Conservation (phyloP, 2,113 vertebrate species). For the Passer montanus region DNA sequence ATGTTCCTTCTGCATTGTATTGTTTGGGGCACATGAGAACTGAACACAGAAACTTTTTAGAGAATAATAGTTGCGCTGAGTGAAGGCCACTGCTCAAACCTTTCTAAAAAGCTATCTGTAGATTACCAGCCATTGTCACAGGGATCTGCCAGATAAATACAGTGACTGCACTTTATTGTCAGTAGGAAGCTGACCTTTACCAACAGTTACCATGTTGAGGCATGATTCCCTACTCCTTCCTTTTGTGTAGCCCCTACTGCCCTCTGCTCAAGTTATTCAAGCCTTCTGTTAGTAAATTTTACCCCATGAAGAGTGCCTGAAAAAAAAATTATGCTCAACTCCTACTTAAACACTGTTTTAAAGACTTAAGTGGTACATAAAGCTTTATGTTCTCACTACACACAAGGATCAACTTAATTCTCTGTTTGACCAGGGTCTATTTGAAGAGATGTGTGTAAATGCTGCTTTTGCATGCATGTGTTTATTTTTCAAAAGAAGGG, state of each 20-base stretch:
- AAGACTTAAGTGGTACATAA: conserved; percentile 20
- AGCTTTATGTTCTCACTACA: conserved; percentile 9
- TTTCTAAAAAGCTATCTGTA: conserved; percentile 35
- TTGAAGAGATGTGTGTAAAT: not conserved
- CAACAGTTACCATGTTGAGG: conserved; percentile 40
- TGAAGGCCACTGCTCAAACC: not conserved
- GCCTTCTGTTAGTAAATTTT: conserved; percentile 54
- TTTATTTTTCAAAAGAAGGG: not conserved
- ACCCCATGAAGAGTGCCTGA: conserved; percentile 31
- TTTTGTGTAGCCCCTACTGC: conserved; percentile 45
- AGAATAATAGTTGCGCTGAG: not conserved
- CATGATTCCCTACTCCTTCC: conserved; percentile 43
- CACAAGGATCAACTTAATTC: not conserved
- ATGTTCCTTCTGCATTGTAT: not conserved
- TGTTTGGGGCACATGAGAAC: not conserved
- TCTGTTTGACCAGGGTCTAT: not conserved
- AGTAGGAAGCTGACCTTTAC: conserved; percentile 55
- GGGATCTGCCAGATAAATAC: conserved; percentile 73
- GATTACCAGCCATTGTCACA: conserved; percentile 65
- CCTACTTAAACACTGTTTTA: conserved; percentile 43
- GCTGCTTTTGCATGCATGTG: not conserved
- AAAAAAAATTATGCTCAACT: conserved; percentile 9
- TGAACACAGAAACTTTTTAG: not conserved
- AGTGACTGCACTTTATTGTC: conserved; percentile 63
- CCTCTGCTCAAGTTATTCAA: conserved; percentile 48